Conservation (phyloP, 2,797 vertebrate species). For the Poecilia gillii region DNA sequence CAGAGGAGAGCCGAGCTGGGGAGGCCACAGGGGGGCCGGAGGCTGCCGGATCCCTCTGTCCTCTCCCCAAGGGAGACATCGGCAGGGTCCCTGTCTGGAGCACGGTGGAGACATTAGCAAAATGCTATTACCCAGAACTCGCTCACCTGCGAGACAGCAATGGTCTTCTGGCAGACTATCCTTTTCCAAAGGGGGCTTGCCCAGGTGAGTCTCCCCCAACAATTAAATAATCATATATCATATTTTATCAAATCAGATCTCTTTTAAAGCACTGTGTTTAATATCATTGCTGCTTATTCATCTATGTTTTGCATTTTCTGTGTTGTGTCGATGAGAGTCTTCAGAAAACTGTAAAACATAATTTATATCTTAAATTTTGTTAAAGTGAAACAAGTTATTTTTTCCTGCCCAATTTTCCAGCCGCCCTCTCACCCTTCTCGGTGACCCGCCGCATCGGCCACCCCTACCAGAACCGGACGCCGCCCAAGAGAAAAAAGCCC, state of each 20-base stretch:
- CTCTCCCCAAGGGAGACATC: conserved; percentile 80
- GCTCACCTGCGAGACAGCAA: conserved; percentile 80
- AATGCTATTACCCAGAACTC: conserved; percentile 82
- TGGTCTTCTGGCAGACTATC: conserved; percentile 80
- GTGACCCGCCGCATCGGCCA: conserved; percentile 93
- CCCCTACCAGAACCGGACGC: conserved; percentile 96
- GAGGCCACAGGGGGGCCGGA: conserved; percentile 74
- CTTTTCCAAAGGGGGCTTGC: conserved; percentile 80
- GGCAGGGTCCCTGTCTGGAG: conserved; percentile 80
- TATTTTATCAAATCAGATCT: background rate
- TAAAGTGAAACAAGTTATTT: background rate
- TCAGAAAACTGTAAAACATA: background rate
- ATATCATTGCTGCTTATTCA: background rate
- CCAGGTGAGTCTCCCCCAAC: conserved; percentile 76
- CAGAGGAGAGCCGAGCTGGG: conserved; percentile 79
- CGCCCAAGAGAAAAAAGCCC: conserved; percentile 95
- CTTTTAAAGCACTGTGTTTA: background rate
- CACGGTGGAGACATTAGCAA: conserved; percentile 82
- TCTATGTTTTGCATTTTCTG: background rate
- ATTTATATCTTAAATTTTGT: background rate
- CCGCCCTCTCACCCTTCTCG: conserved; percentile 91
- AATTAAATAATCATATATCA: background rate
- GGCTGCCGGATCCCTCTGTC: conserved; percentile 71
- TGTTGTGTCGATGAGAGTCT: background rate
- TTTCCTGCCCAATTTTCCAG: conserved; percentile 60